Base-by-base conservation (phyloP, 2,888 invertebrate genomes). In the Parnassius glacialis region DNA sequence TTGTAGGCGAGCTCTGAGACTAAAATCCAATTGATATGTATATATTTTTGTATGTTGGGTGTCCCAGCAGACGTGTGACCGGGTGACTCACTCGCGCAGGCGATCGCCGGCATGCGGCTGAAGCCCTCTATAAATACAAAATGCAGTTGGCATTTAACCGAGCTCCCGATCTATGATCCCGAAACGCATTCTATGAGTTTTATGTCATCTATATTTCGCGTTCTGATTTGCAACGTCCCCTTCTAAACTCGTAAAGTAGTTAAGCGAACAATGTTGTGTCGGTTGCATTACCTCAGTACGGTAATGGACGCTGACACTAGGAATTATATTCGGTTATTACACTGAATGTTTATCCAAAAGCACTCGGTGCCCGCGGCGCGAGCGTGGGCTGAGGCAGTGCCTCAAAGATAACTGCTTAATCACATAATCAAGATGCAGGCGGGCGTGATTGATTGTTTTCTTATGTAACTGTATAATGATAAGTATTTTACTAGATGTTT, bases 81-180 rank as follows among this genome's bases (percentile, higher is more conserved):
- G 79, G 78, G 77, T 88, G 89, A 88, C 78, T 88, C 88, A 89
- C 73, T 70, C 72, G 70, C 65, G 65, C 64, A 66, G 62, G 62
- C 69, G 68, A 63, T 62, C 65, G 63, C 61, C 65, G 73, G 73
- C 80, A 80, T 80, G 84, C 84, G 78, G 79, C 72, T 73, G 59
- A 61, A 45, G 50, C 70, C 64, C 70, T 68, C 85, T 90, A 90
- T 87, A 86, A 89, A 89, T 90, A 90, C 84, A 68, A 76, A 16
- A 73, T 81, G 79, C 84, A 80, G 81, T 84, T 90, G 91, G 89
- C 90, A 91, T 91, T 90, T 90, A 79, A 81, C 78, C 80, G 87
- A 58, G 44, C 74, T 84, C 90, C 75, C 84, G 78, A 85, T 87
- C 85, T 83, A 81, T 78, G 78, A 81, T 83, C 83, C 82, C 76